Base-by-base conservation (phyloP, 2,888 invertebrate genomes). In the Acrobasis repandana region DNA sequence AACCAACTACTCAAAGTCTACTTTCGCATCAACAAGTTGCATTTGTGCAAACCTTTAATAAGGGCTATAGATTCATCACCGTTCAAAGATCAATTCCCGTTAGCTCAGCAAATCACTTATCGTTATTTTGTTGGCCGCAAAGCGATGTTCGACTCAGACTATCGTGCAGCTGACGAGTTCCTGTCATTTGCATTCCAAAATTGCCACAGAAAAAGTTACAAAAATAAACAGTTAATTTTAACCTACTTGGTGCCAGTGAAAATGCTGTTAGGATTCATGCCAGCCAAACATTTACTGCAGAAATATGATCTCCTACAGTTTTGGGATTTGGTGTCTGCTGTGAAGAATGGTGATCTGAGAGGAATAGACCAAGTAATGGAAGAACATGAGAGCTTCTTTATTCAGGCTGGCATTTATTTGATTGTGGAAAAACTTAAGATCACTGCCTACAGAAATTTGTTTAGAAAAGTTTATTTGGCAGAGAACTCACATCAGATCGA, bases 111-210 rank as follows among this genome's bases (percentile, higher is more conserved):
- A 80, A 97, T 99, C 60, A 99, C 99, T 0, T 99, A 98, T 86
- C 97, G 97, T 79, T 99, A 99, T 86, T 99, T 98, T 88, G 97
- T 98, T 16, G 99, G 99, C 0, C 94, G 99, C 36, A 99, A 99
- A 83, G 97, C 98, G 2, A 99, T 99, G 98, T 99, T 99, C 83
- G 99, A 99, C 86, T 98, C 98, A 61, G 98, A 99, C 81, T 98
- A 98, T 79, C 96, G 96, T 83, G 94, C 95, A 85, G 99, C 99
- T 20, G 98, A 99, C 82, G 96, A 97, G 79, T 97, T 96, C 77
- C 88, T 99, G 20, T 95, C 97, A 0, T 99, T 96, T 85, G 98
- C 99, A 0, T 99, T 99, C 83, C 95, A 96, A 79, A 95, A 97
- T 76, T 99, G 99, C 75, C 97, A 98, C 71, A 93, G 93, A 64